Percentiles rank a stretch among this genome's conserved stretches.
Conservation (phyloP, 2,888 invertebrate species). For the Graphium colonna region DNA sequence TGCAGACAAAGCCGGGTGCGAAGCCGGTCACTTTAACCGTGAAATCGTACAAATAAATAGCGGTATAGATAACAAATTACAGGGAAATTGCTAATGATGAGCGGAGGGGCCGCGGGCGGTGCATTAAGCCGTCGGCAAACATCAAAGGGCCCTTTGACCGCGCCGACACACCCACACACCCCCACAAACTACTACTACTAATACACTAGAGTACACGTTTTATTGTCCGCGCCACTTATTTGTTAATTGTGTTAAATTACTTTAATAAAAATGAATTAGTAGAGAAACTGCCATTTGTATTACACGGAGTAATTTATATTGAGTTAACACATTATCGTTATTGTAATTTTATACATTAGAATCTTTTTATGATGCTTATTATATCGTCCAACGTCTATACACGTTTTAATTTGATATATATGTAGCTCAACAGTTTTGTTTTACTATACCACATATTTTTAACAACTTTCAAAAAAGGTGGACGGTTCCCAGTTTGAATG, state of each 20-base stretch:
- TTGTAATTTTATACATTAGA: too few relatives aligned
- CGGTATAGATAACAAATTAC: conserved; percentile 79
- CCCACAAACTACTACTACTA: conserved; percentile 43
- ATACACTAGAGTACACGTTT: conserved; percentile 26
- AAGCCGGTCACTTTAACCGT: conserved; percentile 53
- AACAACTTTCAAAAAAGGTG: too few relatives aligned
- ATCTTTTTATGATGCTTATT: too few relatives aligned
- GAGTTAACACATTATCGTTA: too few relatives aligned
- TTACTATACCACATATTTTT: too few relatives aligned
- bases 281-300: background rate
- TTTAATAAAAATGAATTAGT: conserved; percentile 3
- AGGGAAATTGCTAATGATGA: conserved; percentile 80
- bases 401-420: too few relatives aligned
- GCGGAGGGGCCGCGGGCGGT: conserved; percentile 73
- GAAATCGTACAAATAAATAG: conserved; percentile 76
- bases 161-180: conserved; percentile 74
- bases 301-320: background rate
- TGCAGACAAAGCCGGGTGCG: background rate
- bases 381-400: too few relatives aligned
- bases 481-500: too few relatives aligned
- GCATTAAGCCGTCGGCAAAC: conserved; percentile 80
- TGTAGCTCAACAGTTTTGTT: too few relatives aligned
- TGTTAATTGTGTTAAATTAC: conserved; percentile 33
- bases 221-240: conserved; percentile 26
- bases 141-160: conserved; percentile 79